phyloP scores from a whole-genome alignment of 2,797 vertebrate genomes.

The Cyclura pinguis region DNA sequence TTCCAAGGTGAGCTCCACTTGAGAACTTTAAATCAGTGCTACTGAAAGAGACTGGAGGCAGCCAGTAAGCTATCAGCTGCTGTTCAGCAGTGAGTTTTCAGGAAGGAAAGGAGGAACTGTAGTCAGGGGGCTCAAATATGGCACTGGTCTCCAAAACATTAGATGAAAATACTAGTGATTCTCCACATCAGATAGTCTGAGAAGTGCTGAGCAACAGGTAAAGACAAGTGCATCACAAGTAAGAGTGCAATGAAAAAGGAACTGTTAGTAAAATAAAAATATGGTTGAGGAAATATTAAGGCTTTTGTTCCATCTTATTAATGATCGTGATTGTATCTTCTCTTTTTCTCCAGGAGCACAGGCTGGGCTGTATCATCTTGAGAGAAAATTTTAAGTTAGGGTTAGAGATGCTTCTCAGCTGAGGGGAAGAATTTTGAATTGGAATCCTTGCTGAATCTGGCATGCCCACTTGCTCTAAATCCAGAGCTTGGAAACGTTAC shows the following conservation, averaged over 20 bases:
- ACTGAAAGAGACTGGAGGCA: too few species aligned
- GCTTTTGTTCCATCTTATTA: background rate
- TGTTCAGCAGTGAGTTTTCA: too few species aligned
- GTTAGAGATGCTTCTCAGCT: background rate
- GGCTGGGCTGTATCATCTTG: background rate
- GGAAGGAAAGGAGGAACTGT: too few species aligned
- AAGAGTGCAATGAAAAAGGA: background rate
- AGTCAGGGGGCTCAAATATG: too few species aligned
- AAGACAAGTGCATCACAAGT: background rate
- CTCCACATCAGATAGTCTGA: too few species aligned
- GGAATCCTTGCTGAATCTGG: background rate
- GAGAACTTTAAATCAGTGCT: background rate
- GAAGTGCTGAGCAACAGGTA: too few species aligned
- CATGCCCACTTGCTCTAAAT: background rate
- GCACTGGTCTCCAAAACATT: too few species aligned
- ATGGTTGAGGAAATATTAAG: background rate
- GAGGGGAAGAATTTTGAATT: background rate
- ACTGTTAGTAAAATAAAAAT: too few species aligned
- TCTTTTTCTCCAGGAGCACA: background rate
- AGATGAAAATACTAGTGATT: too few species aligned
- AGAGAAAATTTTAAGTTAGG: background rate
- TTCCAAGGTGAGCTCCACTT: background rate
- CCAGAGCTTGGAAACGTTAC: background rate
- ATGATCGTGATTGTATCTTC: background rate
- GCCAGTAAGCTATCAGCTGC: too few species aligned